Evolutionary conservation across 2,797 vertebrate genomes (phyloP).

Genomic region (Enteromius thamalakanensis): DNA sequence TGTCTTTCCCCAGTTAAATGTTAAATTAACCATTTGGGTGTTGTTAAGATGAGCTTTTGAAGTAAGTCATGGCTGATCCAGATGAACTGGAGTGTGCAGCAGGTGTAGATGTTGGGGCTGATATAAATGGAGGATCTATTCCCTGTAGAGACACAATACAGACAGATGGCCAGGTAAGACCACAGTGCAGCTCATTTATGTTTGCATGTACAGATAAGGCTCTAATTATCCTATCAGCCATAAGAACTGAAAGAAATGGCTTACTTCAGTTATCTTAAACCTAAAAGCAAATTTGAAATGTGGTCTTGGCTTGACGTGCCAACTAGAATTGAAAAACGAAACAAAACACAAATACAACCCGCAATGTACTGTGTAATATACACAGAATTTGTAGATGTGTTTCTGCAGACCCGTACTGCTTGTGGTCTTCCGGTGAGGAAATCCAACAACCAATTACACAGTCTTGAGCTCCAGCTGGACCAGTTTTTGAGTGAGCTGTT

Average conservation of each 20-base stretch:
- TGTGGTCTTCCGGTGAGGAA: too few relatives aligned
- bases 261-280: not conserved
- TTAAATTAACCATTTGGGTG: conserved; percentile 10
- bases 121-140: conserved; percentile 33
- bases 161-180: conserved; percentile 32
- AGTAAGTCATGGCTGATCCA: conserved; percentile 54
- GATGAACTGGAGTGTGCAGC: conserved; percentile 42
- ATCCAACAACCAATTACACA: too few relatives aligned
- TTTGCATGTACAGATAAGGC: not conserved
- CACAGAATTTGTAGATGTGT: too few relatives aligned
- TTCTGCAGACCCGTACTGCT: too few relatives aligned
- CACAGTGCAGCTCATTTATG: not conserved
- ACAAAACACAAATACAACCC: too few relatives aligned
- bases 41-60: conserved; percentile 37
- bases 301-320: too few relatives aligned
- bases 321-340: too few relatives aligned
- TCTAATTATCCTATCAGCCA: not conserved
- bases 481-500: too few relatives aligned
- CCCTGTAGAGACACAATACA: conserved; percentile 31
- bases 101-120: conserved; percentile 21
- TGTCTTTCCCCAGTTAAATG: conserved; percentile 13
- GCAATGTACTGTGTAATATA: too few relatives aligned
- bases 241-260: not conserved
- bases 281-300: too few relatives aligned
- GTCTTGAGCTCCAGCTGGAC: too few relatives aligned